Percentiles rank a stretch among this genome's conserved stretches.
Evolutionary conservation across 1,140 invertebrate species (phyloP).

Genomic region (Homalodisca vitripennis): DNA sequence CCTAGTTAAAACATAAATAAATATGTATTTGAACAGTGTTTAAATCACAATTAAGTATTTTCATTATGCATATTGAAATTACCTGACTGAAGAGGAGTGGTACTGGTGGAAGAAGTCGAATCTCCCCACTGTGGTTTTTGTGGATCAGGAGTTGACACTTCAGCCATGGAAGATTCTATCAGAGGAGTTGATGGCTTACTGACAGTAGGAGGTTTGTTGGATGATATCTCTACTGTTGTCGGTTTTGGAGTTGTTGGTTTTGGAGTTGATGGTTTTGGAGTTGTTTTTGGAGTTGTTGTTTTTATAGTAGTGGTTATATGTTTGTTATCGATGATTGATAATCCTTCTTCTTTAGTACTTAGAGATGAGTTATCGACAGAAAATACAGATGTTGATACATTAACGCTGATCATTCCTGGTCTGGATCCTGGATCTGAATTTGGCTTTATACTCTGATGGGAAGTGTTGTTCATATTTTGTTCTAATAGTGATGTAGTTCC

Average conservation of each 20-base stretch:
- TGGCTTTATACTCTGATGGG: background rate
- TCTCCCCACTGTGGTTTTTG: background rate
- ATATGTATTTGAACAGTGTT: too few species aligned
- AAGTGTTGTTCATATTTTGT: too few species aligned
- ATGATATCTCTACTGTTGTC: too few species aligned
- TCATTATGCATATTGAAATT: background rate
- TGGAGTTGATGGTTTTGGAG: background rate
- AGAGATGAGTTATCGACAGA: background rate
- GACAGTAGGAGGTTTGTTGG: too few species aligned
- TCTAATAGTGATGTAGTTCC: too few species aligned
- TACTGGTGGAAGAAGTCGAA: background rate
- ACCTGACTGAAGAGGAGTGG: conserved; percentile 25
- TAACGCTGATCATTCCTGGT: background rate
- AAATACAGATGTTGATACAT: background rate
- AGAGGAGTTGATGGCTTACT: background rate
- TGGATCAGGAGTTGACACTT: background rate
- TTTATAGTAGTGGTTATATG: conserved; percentile 37
- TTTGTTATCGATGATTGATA: conserved; percentile 40
- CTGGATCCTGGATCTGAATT: background rate
- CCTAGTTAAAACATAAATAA: too few species aligned
- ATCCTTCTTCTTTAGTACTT: background rate
- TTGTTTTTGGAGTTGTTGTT: conserved; percentile 36
- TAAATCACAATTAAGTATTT: conserved; percentile 33
- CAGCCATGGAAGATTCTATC: background rate
- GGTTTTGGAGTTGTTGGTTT: conserved; percentile 28